These are phyloP conservation scores for Aphidius ervi DNA, from an alignment of 1,140 invertebrate genomes.

Conservation along the genomic window DNA sequence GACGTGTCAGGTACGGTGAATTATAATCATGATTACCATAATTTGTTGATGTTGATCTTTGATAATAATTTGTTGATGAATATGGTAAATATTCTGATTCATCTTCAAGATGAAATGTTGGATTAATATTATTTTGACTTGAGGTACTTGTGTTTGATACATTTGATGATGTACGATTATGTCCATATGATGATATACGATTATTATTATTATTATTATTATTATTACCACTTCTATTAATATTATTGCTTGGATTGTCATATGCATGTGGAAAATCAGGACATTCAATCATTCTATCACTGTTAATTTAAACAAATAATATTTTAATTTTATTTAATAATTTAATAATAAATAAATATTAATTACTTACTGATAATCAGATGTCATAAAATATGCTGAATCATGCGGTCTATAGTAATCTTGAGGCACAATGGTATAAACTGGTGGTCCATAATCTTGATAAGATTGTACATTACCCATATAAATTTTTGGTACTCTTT, in stretches of 20 bases:
- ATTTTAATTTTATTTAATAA: slow-evolving; percentile 9
- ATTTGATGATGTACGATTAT: slow-evolving; percentile 68
- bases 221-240: slow-evolving; percentile 49
- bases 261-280: slow-evolving; percentile 56
- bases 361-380: slow-evolving; percentile 46
- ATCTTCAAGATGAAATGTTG: slow-evolving; percentile 63
- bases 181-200: slow-evolving; percentile 52
- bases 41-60: slow-evolving; percentile 32
- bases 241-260: slow-evolving; percentile 59
- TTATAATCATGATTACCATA: slow-evolving; percentile 45
- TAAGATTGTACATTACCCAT: slow-evolving; percentile 41
- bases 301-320: slow-evolving; percentile 23
- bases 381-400: slow-evolving; percentile 38
- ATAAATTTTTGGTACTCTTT: slow-evolving; percentile 56
- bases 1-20: slow-evolving; percentile 53
- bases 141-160: slow-evolving; percentile 64
- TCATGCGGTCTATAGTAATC: slow-evolving; percentile 40
- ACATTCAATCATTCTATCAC: slow-evolving; percentile 48
- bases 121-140: slow-evolving; percentile 56
- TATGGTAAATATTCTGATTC: slow-evolving; percentile 56
- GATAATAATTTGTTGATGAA: slow-evolving; percentile 43
- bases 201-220: neutral
- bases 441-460: slow-evolving; percentile 43
- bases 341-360: neutral
- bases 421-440: slow-evolving; percentile 39